These are phyloP conservation scores for Toxonevra muliebris DNA, from an alignment of 2,888 invertebrate genomes.

Conservation along the genomic window DNA sequence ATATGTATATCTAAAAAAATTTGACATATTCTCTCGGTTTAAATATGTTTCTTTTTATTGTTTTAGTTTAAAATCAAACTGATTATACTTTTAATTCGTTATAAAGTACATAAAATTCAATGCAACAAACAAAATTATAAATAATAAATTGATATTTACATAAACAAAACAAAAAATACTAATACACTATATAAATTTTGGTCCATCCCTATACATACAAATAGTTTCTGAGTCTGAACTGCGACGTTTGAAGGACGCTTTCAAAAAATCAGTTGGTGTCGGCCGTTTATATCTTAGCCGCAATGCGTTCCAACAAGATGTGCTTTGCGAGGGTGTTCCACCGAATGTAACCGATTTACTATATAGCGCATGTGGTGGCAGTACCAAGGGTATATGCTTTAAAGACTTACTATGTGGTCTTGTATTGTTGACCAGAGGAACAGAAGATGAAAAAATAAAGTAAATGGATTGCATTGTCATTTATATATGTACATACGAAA, in stretches of 20 bases:
- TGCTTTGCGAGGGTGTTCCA: constrained; percentile 88
- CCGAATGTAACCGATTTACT: constrained; percentile 82
- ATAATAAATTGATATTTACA: no score
- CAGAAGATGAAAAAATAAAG: constrained; percentile 83
- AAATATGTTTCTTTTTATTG: no score
- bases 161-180: no score
- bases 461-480: constrained; percentile 24
- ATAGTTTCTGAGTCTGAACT: constrained; percentile 84
- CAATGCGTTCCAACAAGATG: constrained; percentile 83
- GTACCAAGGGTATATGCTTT: constrained; percentile 80
- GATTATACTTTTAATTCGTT: no score
- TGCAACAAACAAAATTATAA: no score
- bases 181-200: neutral
- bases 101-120: no score
- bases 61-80: no score
- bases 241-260: constrained; percentile 86
- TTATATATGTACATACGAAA: neutral
- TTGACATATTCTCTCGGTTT: no score
- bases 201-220: constrained; percentile 23
- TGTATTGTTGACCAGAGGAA: constrained; percentile 85
- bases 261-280: constrained; percentile 82
- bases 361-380: constrained; percentile 86
- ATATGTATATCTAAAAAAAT: no score
- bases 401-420: constrained; percentile 86
- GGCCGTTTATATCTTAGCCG: constrained; percentile 75